A percentile compares a stretch with the other conserved stretches of the same genome.
Conservation (phyloP, 2,113 vertebrate genomes). For the Dicerorhinus sumatrensis region DNA sequence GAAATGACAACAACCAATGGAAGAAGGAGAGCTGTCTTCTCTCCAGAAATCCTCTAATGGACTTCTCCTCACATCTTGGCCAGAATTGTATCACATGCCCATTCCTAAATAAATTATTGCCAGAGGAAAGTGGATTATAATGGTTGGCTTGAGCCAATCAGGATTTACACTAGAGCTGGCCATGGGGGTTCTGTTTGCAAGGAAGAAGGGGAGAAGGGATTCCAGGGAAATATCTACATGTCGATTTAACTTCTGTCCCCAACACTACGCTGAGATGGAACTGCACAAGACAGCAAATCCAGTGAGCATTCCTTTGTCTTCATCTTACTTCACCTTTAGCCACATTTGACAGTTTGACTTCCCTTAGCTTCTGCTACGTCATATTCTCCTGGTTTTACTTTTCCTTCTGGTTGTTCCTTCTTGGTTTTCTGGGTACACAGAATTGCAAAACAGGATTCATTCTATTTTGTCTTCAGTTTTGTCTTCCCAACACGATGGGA, state of each 20-base stretch:
- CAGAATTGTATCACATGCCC: neutral
- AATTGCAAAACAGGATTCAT: neutral
- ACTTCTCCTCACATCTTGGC: neutral
- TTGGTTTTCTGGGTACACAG: neutral
- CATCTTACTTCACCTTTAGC: neutral
- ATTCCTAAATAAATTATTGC: neutral
- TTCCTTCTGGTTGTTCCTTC: neutral
- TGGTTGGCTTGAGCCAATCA: neutral
- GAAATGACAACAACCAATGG: neutral
- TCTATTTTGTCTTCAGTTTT: constrained; percentile 7
- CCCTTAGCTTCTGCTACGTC: neutral
- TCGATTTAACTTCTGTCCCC: neutral
- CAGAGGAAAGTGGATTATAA: neutral
- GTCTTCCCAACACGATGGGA: neutral
- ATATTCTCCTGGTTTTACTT: neutral
- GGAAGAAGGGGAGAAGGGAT: neutral
- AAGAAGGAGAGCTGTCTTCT: neutral
- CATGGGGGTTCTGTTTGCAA: neutral
- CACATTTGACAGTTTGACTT: neutral
- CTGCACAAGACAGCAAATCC: neutral
- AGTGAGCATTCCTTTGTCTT: neutral
- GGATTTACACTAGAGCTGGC: neutral
- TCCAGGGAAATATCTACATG: neutral
- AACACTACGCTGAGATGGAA: neutral
- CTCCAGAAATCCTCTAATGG: neutral